Evolutionary conservation across 2,797 vertebrate genomes (phyloP).

Genomic region (Galago senegalensis): DNA sequence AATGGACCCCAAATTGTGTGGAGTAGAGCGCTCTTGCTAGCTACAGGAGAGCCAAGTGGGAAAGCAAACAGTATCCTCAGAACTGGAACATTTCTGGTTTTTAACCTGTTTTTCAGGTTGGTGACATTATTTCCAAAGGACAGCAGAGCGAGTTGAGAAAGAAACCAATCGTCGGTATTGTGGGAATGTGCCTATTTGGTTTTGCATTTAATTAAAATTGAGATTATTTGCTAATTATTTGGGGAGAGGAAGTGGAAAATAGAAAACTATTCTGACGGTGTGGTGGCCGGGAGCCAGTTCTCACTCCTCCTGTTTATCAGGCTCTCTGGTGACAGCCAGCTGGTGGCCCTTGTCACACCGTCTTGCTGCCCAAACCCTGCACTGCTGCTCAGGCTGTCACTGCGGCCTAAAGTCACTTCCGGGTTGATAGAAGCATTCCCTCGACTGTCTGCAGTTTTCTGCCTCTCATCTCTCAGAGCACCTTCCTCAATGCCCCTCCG

Average conservation of each 20-base stretch:
- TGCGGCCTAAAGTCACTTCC: background rate
- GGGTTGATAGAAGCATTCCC: background rate
- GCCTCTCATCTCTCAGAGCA: background rate
- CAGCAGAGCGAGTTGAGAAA: background rate
- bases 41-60: background rate
- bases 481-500: no score
- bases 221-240: slow-evolving; percentile 30
- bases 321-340: background rate
- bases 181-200: background rate
- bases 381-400: background rate
- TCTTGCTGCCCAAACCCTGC: background rate
- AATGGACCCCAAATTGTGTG: slow-evolving; percentile 17
- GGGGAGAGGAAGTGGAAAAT: background rate
- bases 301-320: background rate
- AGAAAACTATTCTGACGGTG: background rate
- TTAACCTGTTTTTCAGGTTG: slow-evolving; percentile 43
- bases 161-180: background rate
- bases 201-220: slow-evolving; percentile 56
- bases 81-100: slow-evolving; percentile 55
- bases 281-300: background rate
- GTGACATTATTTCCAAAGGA: slow-evolving; percentile 42
- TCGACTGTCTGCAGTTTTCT: background rate
- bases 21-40: background rate
- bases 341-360: background rate
- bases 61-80: background rate